Evolutionary conservation across 2,888 invertebrate genomes (phyloP).

Genomic region (Eristalis arbustorum): DNA sequence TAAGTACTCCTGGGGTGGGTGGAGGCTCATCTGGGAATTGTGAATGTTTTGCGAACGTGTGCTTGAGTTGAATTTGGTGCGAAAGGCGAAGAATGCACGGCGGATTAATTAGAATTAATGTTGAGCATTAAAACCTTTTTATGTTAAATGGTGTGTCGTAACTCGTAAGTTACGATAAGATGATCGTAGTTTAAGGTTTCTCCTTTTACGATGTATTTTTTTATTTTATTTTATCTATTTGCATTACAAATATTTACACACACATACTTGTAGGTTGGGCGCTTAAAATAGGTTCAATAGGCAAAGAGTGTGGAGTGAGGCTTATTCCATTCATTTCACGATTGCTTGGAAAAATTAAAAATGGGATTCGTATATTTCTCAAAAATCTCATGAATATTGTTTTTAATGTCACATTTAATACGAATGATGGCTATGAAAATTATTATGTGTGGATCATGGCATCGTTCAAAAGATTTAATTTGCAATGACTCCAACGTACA

Average conservation of each 20-base stretch:
- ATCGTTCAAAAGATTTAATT: no score
- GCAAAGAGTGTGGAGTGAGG: no score
- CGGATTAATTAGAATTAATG: constrained; percentile 39
- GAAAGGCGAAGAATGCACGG: constrained; percentile 47
- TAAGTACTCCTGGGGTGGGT: constrained; percentile 45
- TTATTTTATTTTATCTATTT: neutral
- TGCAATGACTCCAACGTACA: no score
- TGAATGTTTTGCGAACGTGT: neutral
- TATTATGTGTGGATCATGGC: no score
- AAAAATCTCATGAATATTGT: no score
- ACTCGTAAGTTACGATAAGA: no score
- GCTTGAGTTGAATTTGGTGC: constrained; percentile 43
- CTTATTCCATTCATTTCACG: neutral
- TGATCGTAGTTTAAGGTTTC: neutral
- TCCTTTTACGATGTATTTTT: neutral
- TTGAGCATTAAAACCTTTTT: constrained; percentile 15
- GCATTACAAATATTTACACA: neutral
- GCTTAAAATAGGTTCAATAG: neutral
- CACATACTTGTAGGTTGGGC: neutral
- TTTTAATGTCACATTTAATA: no score
- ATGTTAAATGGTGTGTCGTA: constrained; percentile 10
- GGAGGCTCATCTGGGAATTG: constrained; percentile 57
- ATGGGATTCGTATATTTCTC: no score
- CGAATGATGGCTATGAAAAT: no score
- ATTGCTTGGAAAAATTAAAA: neutral